Evolutionary conservation across 2,113 vertebrate species (phyloP).

Genomic region (Oxyruncus cristatus): DNA sequence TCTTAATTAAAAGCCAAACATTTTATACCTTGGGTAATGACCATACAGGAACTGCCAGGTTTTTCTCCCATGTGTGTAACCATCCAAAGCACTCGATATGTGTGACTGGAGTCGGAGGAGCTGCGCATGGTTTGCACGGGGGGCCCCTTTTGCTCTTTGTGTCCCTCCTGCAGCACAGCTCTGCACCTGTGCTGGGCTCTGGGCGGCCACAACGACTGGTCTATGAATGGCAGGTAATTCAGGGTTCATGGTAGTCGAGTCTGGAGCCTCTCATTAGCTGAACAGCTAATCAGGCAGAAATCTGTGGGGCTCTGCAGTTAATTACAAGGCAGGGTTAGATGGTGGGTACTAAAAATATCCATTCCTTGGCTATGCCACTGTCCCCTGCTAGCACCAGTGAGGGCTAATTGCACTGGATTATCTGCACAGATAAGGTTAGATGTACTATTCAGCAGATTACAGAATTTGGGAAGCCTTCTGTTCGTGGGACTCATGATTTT

Average conservation of each 20-base stretch:
- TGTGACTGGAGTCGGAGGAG: background rate
- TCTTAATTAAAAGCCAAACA: constrained; percentile 64
- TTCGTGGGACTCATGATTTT: background rate
- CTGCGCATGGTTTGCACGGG: background rate
- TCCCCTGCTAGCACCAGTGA: background rate
- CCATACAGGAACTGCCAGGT: constrained; percentile 48
- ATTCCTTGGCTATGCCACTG: background rate
- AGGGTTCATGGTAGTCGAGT: background rate
- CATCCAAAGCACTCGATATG: constrained; percentile 48
- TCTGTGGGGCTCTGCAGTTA: constrained; percentile 2
- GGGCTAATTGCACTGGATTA: background rate
- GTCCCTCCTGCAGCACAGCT: background rate
- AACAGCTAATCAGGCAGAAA: constrained; percentile 36
- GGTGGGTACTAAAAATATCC: background rate
- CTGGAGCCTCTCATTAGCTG: constrained; percentile 10
- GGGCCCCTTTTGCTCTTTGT: constrained; percentile 15
- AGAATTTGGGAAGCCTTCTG: background rate
- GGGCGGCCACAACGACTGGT: background rate
- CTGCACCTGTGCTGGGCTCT: constrained; percentile 31
- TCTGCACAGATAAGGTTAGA: background rate
- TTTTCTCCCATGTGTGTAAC: constrained; percentile 18
- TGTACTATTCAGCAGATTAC: background rate
- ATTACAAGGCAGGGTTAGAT: constrained; percentile 27
- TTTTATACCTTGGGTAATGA: constrained; percentile 67
- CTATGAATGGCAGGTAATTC: background rate